phyloP scores from a whole-genome alignment of 2,797 vertebrate species.

The Tenualosa thibaudeaui region DNA sequence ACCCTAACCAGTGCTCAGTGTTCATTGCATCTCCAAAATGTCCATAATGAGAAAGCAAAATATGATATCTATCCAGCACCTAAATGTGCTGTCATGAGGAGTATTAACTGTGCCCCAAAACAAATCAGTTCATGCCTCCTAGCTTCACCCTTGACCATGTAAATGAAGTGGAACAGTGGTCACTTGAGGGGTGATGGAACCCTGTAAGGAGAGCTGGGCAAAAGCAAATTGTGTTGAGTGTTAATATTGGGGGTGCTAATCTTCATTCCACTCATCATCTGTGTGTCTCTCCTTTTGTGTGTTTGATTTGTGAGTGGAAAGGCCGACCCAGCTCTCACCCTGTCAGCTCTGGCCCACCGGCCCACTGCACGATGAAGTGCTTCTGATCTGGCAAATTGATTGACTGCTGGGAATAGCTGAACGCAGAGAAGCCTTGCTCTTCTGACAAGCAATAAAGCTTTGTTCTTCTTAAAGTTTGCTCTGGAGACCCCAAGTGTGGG shows the following conservation, averaged over 20 bases:
- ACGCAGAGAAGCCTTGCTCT: constrained; percentile 51
- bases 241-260: constrained; percentile 60
- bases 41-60: background rate
- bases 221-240: constrained; percentile 58
- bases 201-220: constrained; percentile 33
- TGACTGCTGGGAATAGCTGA: constrained; percentile 53
- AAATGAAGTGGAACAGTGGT: background rate
- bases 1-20: background rate
- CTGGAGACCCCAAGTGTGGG: constrained; percentile 21
- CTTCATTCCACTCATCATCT: constrained; percentile 56
- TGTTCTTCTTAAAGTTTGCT: constrained; percentile 50
- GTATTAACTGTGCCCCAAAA: background rate
- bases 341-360: constrained; percentile 58
- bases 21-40: too few species aligned
- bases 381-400: constrained; percentile 67
- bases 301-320: constrained; percentile 60
- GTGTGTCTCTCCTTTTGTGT: constrained; percentile 30
- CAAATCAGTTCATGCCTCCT: background rate
- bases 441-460: constrained; percentile 59
- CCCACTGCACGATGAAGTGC: constrained; percentile 57
- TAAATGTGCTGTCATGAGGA: background rate
- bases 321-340: constrained; percentile 64
- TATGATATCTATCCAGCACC: background rate
- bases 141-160: background rate
- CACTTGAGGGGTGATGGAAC: background rate